These are phyloP conservation scores for Gambelia wislizenii DNA, from an alignment of 2,797 vertebrate species.

Conservation along the genomic window DNA sequence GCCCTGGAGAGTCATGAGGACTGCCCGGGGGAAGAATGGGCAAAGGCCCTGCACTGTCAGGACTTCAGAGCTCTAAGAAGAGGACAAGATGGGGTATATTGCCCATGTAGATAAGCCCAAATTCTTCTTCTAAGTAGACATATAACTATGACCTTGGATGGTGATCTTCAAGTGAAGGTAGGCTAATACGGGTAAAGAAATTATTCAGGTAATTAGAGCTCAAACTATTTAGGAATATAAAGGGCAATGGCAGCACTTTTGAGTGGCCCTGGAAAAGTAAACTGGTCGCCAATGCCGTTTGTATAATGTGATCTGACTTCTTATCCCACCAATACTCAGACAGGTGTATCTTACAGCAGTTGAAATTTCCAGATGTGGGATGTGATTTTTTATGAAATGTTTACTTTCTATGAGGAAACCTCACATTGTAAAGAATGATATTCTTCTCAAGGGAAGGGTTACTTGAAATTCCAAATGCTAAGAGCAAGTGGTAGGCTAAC, in stretches of 20 bases:
- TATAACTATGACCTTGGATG: too few species aligned
- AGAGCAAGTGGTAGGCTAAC: neutral
- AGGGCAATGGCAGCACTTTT: neutral
- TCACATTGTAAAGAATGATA: neutral
- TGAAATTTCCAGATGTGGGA: neutral
- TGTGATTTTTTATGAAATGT: too few species aligned
- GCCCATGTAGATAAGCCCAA: too few species aligned
- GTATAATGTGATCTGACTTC: neutral
- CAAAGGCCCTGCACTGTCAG: too few species aligned
- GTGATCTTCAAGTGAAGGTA: too few species aligned
- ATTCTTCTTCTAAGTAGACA: too few species aligned
- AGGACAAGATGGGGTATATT: too few species aligned
- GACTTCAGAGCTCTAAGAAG: too few species aligned
- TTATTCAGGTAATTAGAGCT: neutral
- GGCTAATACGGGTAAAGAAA: neutral
- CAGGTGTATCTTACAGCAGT: neutral
- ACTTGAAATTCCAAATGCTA: neutral
- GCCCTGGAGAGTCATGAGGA: too few species aligned
- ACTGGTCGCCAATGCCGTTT: too few species aligned
- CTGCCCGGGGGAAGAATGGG: too few species aligned
- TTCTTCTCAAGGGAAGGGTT: neutral
- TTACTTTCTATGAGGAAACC: neutral
- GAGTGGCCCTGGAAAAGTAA: neutral
- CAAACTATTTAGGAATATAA: neutral
- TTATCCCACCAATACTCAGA: neutral